Conservation (phyloP, 2,888 invertebrate species). For the Allygus modestus region DNA sequence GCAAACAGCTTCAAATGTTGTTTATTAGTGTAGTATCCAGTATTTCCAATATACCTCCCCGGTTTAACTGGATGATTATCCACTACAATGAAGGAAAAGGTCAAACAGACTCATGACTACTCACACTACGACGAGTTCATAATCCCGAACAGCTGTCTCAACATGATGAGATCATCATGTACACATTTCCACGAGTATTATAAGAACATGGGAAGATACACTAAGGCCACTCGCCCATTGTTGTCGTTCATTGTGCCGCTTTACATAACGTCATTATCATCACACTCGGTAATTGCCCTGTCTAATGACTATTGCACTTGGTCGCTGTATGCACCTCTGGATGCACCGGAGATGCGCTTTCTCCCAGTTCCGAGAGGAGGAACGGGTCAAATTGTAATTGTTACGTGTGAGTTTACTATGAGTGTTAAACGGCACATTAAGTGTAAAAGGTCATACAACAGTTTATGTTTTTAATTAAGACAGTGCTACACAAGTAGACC, state of each 20-base stretch:
- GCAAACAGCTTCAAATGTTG: too few relatives aligned
- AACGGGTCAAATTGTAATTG: not conserved
- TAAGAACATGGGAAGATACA: not conserved
- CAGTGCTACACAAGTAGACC: not conserved
- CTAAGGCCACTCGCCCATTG: not conserved
- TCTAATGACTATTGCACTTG: too few relatives aligned
- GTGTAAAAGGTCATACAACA: not conserved
- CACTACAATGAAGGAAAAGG: too few relatives aligned
- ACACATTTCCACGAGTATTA: constrained; percentile 9
- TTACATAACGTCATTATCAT: not conserved
- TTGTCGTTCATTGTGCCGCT: not conserved
- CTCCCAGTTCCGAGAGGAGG: not conserved
- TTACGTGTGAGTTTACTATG: too few relatives aligned
- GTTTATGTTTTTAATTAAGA: constrained; percentile 31
- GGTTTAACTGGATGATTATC: too few relatives aligned
- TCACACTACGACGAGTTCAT: too few relatives aligned
- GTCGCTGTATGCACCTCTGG: not conserved
- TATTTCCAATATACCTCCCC: too few relatives aligned
- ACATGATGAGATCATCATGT: too few relatives aligned
- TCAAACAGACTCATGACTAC: too few relatives aligned
- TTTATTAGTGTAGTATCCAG: too few relatives aligned
- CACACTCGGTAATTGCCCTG: not conserved
- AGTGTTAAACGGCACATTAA: not conserved
- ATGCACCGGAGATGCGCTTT: not conserved
- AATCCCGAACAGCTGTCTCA: too few relatives aligned